These are phyloP conservation scores for Stomorhina lunata DNA, from an alignment of 2,888 invertebrate species.

Conservation along the genomic window DNA sequence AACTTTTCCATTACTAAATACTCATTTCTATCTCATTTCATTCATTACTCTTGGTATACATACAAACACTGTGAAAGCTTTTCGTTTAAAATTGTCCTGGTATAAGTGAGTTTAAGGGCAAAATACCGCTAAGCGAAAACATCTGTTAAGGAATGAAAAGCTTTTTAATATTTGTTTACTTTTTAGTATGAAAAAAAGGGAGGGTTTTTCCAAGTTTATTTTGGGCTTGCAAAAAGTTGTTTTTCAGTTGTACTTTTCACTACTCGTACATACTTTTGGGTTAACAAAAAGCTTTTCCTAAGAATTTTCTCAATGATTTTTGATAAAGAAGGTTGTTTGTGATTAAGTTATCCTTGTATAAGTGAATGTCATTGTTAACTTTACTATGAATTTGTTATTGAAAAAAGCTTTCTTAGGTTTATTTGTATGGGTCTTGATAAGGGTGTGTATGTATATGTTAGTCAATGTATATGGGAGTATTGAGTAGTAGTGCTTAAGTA, in stretches of 20 bases:
- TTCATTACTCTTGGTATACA: conserved; percentile 39
- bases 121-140: conserved; percentile 58
- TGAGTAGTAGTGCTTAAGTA: not conserved
- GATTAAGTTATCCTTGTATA: conserved; percentile 46
- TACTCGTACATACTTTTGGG: conserved; percentile 42
- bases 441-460: too few species aligned
- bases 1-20: conserved; percentile 17
- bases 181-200: not conserved
- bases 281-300: conserved; percentile 44
- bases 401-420: too few species aligned
- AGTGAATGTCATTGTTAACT: conserved; percentile 64
- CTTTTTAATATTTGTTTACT: conserved; percentile 66
- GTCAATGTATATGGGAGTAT: too few species aligned
- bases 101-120: not conserved
- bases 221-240: conserved; percentile 8
- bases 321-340: not conserved
- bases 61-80: not conserved
- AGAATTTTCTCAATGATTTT: conserved; percentile 49
- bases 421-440: too few species aligned
- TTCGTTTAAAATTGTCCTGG: not conserved
- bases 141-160: conserved; percentile 68
- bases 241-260: not conserved
- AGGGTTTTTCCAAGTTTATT: not conserved
- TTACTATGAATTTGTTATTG: too few species aligned
- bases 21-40: conserved; percentile 12